Evolutionary conservation across 2,797 vertebrate species (phyloP).

Genomic region (Rhynchotus rufescens): DNA sequence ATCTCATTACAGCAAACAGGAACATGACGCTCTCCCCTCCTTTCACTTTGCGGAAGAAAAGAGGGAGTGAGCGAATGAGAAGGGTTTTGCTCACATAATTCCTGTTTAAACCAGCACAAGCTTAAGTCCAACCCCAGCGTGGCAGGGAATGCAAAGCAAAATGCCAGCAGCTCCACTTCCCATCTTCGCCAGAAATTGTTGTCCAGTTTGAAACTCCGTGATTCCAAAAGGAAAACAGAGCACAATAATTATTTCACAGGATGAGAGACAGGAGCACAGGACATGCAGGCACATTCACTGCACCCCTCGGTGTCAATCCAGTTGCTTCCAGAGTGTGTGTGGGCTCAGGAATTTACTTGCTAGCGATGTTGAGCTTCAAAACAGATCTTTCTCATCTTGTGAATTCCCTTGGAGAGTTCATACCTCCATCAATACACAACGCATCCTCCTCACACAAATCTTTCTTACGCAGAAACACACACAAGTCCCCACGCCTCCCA

Average conservation of each 20-base stretch:
- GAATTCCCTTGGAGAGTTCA: not conserved
- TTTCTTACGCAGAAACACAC: not conserved
- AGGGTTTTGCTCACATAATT: not conserved
- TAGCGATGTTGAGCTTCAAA: not conserved
- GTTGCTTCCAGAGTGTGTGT: not conserved
- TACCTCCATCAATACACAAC: not conserved
- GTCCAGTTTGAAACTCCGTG: not conserved
- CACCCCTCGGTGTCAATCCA: not conserved
- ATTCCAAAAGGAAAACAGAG: not conserved
- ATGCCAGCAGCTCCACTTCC: not conserved
- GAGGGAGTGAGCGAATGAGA: not conserved
- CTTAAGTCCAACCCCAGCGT: not conserved
- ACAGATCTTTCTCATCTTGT: not conserved
- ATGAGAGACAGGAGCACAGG: not conserved
- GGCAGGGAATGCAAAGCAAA: not conserved
- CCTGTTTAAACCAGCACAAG: not conserved
- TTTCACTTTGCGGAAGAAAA: not conserved
- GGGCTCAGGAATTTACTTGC: not conserved
- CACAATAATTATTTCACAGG: slow-evolving; percentile 23
- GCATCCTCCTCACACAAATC: not conserved
- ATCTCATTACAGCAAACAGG: not conserved
- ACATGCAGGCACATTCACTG: not conserved
- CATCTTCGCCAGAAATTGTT: not conserved
- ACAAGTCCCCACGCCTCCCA: not conserved
- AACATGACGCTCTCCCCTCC: not conserved